Conservation (phyloP, 1,140 invertebrate species). For the Drosophila jambulina region DNA sequence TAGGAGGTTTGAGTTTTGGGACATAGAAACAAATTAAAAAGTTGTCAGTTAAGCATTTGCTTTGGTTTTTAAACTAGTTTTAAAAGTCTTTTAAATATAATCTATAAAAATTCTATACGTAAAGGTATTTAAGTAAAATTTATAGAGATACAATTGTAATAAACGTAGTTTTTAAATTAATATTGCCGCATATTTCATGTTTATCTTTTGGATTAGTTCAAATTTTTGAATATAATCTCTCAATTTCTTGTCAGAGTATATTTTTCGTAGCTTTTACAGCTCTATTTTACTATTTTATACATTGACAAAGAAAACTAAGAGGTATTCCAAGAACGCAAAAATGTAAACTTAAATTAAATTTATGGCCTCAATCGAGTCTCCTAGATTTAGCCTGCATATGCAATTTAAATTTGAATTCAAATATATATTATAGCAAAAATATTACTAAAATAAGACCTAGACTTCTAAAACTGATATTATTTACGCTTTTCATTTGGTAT, state of each 20-base stretch:
- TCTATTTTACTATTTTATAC: too few relatives aligned
- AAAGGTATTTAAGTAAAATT: neutral
- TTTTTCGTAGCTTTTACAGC: neutral
- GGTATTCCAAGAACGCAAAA: neutral
- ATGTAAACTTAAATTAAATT: neutral
- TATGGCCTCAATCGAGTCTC: neutral
- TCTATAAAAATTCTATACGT: neutral
- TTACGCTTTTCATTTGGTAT: neutral
- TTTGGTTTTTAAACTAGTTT: neutral
- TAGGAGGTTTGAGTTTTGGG: neutral
- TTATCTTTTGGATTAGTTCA: neutral
- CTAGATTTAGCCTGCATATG: neutral
- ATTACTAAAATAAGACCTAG: neutral
- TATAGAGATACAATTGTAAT: neutral
- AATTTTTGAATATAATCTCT: neutral
- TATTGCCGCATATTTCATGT: neutral
- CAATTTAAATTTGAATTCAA: neutral
- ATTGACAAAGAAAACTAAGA: neutral
- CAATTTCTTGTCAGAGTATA: neutral
- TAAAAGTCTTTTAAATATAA: neutral
- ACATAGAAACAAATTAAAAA: neutral
- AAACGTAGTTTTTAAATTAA: neutral
- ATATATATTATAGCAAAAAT: neutral
- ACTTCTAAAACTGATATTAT: neutral
- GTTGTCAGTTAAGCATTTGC: neutral